A percentile compares a stretch with the other conserved stretches of the same genome.
phyloP scores from a whole-genome alignment of 2,113 vertebrate genomes.

The Oriolus oriolus region DNA sequence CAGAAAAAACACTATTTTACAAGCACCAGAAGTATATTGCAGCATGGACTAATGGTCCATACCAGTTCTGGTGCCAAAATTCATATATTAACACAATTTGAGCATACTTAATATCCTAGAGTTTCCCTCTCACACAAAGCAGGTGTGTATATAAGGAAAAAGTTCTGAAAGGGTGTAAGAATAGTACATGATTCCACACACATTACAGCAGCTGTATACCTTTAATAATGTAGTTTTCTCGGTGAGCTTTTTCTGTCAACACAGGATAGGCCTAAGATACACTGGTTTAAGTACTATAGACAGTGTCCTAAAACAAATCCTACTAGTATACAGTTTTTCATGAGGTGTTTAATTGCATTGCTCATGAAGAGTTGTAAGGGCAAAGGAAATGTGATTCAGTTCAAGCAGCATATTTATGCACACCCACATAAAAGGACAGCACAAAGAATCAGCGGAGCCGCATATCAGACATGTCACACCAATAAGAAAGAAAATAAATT shows the following conservation, averaged over 20 bases:
- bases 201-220: background rate
- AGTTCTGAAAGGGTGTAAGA: background rate
- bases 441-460: background rate
- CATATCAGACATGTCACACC: background rate
- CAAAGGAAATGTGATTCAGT: background rate
- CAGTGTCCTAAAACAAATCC: background rate
- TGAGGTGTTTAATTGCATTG: background rate
- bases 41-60: background rate
- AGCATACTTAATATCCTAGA: background rate
- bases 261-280: background rate
- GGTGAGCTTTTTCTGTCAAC: background rate
- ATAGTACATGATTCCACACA: background rate
- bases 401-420: background rate
- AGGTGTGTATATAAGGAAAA: background rate
- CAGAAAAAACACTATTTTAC: background rate
- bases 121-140: background rate
- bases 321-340: background rate
- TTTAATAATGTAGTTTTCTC: background rate
- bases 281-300: background rate
- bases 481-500: background rate
- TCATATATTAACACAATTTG: background rate
- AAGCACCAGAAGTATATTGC: rapidly evolving
- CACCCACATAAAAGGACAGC: background rate
- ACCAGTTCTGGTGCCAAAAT: background rate
- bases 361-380: background rate